Percentiles rank a stretch among this genome's conserved stretches.
Evolutionary conservation across 2,888 invertebrate species (phyloP).

Genomic region (Ashinkailepas kermadecensis): DNA sequence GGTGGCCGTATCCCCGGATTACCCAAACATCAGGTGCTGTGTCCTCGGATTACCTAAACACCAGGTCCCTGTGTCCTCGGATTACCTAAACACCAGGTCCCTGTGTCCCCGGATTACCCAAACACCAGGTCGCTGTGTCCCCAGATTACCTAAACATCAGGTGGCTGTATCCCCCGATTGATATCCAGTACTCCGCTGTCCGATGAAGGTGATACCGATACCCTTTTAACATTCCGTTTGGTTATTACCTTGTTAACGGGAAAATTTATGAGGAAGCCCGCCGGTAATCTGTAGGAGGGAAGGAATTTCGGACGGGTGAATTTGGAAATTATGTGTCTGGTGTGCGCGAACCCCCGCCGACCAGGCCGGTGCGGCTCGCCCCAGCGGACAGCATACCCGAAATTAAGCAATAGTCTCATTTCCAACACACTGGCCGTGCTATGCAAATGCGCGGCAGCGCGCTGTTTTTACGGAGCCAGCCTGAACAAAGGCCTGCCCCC

Average conservation of each 20-base stretch:
- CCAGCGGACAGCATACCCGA: neutral
- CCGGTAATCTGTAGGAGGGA: neutral
- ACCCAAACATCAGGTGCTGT: too few species aligned
- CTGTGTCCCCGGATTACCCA: too few species aligned
- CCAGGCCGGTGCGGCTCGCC: neutral
- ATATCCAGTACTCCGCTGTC: too few species aligned
- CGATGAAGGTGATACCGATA: neutral
- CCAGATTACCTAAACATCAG: too few species aligned
- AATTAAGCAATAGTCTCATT: neutral
- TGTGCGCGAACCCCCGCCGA: neutral
- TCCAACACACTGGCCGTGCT: neutral
- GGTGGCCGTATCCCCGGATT: too few species aligned
- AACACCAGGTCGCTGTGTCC: too few species aligned
- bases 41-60: too few species aligned
- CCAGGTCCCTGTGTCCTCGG: too few species aligned
- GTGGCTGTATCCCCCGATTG: too few species aligned
- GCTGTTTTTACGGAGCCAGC: neutral
- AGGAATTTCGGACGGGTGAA: constrained; percentile 12
- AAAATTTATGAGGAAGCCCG: neutral
- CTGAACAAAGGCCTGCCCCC: neutral
- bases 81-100: too few species aligned
- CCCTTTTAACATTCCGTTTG: constrained; percentile 17
- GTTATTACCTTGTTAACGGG: constrained; percentile 8
- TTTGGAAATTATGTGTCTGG: neutral
- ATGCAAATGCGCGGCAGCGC: neutral